Percentiles rank a stretch among this genome's conserved stretches.
phyloP scores from a whole-genome alignment of 1,140 invertebrate species.

The Bombus balteatus region DNA sequence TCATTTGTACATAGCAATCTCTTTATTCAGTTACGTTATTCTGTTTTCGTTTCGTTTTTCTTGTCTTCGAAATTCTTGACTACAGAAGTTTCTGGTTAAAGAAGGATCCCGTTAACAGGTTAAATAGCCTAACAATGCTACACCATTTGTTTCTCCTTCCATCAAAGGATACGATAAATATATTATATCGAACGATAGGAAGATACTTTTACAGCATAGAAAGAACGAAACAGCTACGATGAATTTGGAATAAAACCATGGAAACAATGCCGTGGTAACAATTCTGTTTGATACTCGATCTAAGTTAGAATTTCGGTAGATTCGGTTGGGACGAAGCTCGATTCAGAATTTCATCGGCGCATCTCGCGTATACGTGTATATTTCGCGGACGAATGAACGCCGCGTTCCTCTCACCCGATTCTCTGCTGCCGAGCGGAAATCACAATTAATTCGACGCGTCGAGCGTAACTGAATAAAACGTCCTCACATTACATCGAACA shows the following conservation, averaged over 20 bases:
- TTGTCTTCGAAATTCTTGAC: background rate
- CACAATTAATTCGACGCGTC: conserved; percentile 35
- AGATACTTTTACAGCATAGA: too few relatives aligned
- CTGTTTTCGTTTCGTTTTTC: background rate
- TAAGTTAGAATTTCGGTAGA: background rate
- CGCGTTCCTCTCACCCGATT: conserved; percentile 27
- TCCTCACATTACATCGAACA: background rate
- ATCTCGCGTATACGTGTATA: background rate
- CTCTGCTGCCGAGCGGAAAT: background rate
- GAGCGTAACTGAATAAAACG: conserved; percentile 2
- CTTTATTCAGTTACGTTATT: background rate
- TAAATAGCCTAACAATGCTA: background rate
- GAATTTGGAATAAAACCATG: background rate
- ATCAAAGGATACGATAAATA: background rate
- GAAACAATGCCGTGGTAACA: background rate
- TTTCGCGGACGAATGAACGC: conserved; percentile 8
- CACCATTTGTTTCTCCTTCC: background rate
- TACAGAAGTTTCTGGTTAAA: background rate
- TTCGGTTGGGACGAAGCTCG: background rate
- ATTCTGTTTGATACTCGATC: background rate
- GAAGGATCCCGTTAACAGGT: background rate
- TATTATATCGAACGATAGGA: background rate
- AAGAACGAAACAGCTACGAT: background rate
- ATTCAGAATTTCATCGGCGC: background rate
- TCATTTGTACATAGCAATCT: background rate